Evolutionary conservation across 2,113 vertebrate species (phyloP), one percentile per base, ranked within the genome.

Genomic region (Pachyramphus minor): DNA sequence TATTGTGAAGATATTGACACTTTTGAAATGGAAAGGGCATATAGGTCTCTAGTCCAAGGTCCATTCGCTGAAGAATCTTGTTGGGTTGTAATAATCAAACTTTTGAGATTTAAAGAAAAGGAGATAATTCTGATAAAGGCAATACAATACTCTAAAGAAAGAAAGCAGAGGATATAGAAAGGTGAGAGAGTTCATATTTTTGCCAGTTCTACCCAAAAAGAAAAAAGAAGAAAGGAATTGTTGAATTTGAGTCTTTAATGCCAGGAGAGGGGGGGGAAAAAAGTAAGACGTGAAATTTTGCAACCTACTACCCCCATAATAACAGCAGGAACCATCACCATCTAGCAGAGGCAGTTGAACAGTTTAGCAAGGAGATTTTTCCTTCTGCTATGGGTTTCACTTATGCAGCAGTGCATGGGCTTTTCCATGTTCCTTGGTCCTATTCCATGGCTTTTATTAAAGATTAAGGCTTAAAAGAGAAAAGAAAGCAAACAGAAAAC

Each of bases 1-100:
- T 89, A 95, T 81, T 95, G 80, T 95, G 93, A 95, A 90, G 94
- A 92, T 96, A 96, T 86, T 84, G 88, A 93, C 87, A 92, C 66
- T 95, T 96, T 66, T 86, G 84, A 96, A 97, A 93, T 49, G 14
- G 79, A 94, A 86, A 94, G 96, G 91, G 78, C 95, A 95, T 50
- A 68, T 9, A 67, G 90, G 93, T 93, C 78, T 60, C 71, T 93
- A 95, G 77, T 60, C 84, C 82, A 81, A 56, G 91, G 80, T 95
- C 90, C 67, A 75, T 18, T 86, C 9, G 50, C 47, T 92, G 69
- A 92, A 94, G 75, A 96, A 91, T 69, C 53, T 97, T 69, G 89
- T 97, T 95, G 95, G 90, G 80, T n/a, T 96, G 62, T 49, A 91
- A 97, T 94, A 97, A 95, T 95, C 95, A 96, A 90, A 97, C 95